Base-by-base conservation (phyloP, 1,140 invertebrate genomes). In the Planococcus citri region DNA sequence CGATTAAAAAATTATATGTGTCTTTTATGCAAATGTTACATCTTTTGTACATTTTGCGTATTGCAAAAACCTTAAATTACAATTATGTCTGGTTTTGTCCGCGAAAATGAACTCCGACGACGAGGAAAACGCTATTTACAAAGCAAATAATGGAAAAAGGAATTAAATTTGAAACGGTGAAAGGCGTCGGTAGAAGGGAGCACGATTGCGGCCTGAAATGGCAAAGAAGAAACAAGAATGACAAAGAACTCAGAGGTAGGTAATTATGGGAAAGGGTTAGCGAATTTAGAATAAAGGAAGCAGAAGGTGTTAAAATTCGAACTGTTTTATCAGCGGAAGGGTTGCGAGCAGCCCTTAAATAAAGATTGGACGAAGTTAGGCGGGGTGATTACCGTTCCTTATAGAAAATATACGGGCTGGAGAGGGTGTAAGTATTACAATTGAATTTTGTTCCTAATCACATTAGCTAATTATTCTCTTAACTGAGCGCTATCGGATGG, bases 401-500 rank as follows among this genome's bases (percentile, higher is more conserved):
- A 27, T 64, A 24, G 60, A 64, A 24, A 64, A 64, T 64, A 27
- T 51, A 6, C 41, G 41, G 6, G 17, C 41, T 20, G 60, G 60
- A 64, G 60, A 64, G 60, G 60, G 60, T 64, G 60, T 64, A 64
- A 64, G 60, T 64, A 64, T 64, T 64, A 64, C 60, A 64, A 64
- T 64, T 64, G 60, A 64, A 20, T 64, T 64, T 64, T 64, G 60
- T 64, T 64, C 60, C 60, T 64, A 64, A 64, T 64, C 60, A 64
- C 60, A 64, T 64, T 64, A 64, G 60, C 60, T 64, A 64, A 64
- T 64, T 64, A 64, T 64, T 64, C 60, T 64, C 60, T 64, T 64
- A 64, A 64, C 60, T 64, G 60, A 64, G 17, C 60, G 60, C 60
- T 20, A 64, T 64, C 60, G 17, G 51, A 64, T 64, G 12, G 41